Conservation (phyloP, 2,113 vertebrate species). For the Helogale parvula region DNA sequence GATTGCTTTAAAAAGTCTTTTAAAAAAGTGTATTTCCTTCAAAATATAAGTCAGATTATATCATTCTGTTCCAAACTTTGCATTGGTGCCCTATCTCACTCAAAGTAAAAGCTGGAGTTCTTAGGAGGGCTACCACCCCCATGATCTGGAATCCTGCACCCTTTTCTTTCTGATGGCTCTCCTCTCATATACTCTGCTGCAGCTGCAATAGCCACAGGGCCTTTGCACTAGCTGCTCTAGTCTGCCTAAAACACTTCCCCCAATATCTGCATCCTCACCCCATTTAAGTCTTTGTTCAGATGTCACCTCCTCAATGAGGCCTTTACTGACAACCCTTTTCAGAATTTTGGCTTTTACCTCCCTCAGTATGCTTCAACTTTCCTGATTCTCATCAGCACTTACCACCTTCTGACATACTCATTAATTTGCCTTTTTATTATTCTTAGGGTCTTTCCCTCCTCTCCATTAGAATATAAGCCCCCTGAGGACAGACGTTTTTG, state of each 20-base stretch:
- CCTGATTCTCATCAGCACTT: background rate
- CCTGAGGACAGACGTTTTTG: background rate
- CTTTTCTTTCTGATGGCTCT: background rate
- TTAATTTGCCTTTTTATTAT: background rate
- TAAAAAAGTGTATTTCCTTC: background rate
- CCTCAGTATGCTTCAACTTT: accelerated
- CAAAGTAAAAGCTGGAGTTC: background rate
- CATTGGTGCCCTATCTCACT: background rate
- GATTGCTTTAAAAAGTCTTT: background rate
- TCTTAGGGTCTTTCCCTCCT: background rate
- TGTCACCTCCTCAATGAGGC: background rate
- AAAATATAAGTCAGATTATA: background rate
- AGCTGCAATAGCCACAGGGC: background rate
- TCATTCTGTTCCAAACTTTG: background rate
- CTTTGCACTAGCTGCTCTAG: background rate
- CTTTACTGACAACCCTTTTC: background rate
- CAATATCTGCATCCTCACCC: background rate
- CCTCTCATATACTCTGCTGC: background rate
- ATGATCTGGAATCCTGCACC: accelerated
- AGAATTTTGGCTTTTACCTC: background rate
- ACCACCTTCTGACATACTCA: background rate
- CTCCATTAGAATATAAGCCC: background rate
- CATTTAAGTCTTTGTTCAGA: background rate
- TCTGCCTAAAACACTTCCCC: background rate
- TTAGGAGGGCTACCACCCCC: too few relatives aligned